A percentile compares a stretch with the other conserved stretches of the same genome.
phyloP scores from a whole-genome alignment of 2,888 invertebrate genomes.

The Andrena dorsata region DNA sequence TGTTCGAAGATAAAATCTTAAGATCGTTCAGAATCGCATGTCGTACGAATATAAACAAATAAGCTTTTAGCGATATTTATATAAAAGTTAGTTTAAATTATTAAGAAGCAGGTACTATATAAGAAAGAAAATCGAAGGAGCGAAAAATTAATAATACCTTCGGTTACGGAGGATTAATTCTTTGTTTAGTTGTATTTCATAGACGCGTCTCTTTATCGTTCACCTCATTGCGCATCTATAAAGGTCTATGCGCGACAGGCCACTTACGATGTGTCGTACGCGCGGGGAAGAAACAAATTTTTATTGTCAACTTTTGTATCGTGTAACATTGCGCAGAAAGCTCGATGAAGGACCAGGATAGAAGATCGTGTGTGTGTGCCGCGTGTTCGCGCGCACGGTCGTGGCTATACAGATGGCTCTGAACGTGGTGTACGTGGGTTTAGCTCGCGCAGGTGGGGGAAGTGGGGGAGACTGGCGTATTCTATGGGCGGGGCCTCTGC shows the following conservation, averaged over 20 bases:
- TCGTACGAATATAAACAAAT: background rate
- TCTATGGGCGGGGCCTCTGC: constrained; percentile 86
- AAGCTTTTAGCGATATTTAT: background rate
- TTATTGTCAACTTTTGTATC: constrained; percentile 60
- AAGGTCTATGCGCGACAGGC: constrained; percentile 24
- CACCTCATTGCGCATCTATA: constrained; percentile 9
- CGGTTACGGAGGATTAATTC: background rate
- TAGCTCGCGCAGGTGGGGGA: constrained; percentile 55
- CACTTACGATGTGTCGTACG: constrained; percentile 47
- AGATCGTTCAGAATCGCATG: constrained; percentile 38
- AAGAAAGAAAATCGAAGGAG: background rate
- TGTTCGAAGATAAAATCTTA: constrained; percentile 46
- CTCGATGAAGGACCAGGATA: constrained; percentile 53
- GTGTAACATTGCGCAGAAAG: constrained; percentile 58
- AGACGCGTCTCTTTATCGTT: constrained; percentile 21
- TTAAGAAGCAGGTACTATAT: background rate
- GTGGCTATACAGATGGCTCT: constrained; percentile 29
- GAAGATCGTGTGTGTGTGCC: constrained; percentile 19
- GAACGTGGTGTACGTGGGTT: constrained; percentile 37
- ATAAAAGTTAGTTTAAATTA: background rate
- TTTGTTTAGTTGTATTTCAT: background rate
- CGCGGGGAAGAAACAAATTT: constrained; percentile 47
- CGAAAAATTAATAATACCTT: background rate
- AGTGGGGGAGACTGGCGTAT: constrained; percentile 78
- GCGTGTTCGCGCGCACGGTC: constrained; percentile 14